Base-by-base conservation (phyloP, 1,140 invertebrate genomes). In the Odontomachus brunneus region DNA sequence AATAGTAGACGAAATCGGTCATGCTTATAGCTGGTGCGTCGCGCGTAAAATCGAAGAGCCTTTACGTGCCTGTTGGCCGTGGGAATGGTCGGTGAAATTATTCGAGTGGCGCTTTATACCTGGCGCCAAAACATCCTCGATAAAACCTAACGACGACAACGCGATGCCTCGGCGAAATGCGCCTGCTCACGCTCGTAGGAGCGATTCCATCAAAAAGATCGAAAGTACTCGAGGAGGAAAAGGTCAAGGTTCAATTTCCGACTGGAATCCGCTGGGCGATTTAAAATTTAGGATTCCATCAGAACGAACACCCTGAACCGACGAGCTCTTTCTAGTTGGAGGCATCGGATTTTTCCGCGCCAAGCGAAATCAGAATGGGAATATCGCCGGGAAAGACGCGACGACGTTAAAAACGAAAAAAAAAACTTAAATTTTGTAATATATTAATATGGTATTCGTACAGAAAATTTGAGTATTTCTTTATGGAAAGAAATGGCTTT, bases 221-320 rank as follows among this genome's bases (percentile, higher is more conserved):
- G 59, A 67, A 60, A 66, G 38, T 73, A 19, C 38, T 72, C 26
- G 12, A 24, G 17, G 19, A 38, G 33, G n/a, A 73, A 67, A 73
- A 55, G 63, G 48, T 63, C 48, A 73, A 48, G 53, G 84, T 69
- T 82, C 63, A 72, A 84, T 22, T 84, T 83, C 66, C 29, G 17
- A 29, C 49, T 24, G 12, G 55, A 49, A 72, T 85, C 66, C 15
- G 17, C 66, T 19, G 14, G 55, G 22, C 71, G 44, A 67, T 83
- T 84, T 49, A 71, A 73, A 84, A 84, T 83, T 84, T 74, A 82
- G 53, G 24, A 66, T 65, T 60, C 33, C 63, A 83, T 75, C 51
- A 69, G 17, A 62, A 49, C 19, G 62, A 55, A 44, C 29, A 53
- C 33, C 53, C n/a, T 67, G 29, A 33, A 5, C n/a, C 22, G 22